Evolutionary conservation across 2,797 vertebrate genomes (phyloP), one percentile per base, ranked within the genome.

Genomic region (Rhinichthys osculus): DNA sequence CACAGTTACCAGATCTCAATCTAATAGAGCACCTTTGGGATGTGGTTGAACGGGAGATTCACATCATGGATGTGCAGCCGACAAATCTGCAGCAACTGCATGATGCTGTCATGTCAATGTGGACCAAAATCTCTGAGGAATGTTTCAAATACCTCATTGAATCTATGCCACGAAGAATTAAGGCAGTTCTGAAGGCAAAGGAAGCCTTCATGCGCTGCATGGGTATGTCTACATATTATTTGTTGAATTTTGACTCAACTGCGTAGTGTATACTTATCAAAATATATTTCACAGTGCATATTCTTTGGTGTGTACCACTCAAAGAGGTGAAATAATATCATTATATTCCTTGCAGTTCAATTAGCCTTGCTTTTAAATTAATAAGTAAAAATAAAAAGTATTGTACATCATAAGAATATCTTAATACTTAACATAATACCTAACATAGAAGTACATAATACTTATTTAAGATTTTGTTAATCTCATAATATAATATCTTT

Each of bases 81-180:
- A 69, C 78, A 69, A 81, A 69, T 69, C 44, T 67, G 64, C 79
- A 38, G 27, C 21, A 17, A 81, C 42, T 52, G 57, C 17, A n/a
- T 44, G 38, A 64, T 78, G 54, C 77, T 62, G 10, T 11, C 21
- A 62, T 27, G n/a, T 13, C n/a, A 62, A 27, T 62, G 27, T 64
- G 11, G 13, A 30, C n/a, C 59, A 30, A 64, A 57, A 64, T 64
- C n/a, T 64, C n/a, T 6, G n/a, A 64, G 5, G n/a, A 64, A 64
- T 64, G n/a, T 30, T 3, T 64, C n/a, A n/a, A 64, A 11, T 3
- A 30, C 11, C 59, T 30, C 14, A n/a, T 59, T 59, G 23, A 59
- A n/a, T 59, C 23, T n/a, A 59, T 59, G 23, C 23, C 57, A n/a
- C 0, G 14, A 47, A 47, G 9, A 59, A 59, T 62, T 27, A 62